These are phyloP conservation scores for Adelosebastes latens DNA, from an alignment of 2,797 vertebrate species.

Conservation along the genomic window DNA sequence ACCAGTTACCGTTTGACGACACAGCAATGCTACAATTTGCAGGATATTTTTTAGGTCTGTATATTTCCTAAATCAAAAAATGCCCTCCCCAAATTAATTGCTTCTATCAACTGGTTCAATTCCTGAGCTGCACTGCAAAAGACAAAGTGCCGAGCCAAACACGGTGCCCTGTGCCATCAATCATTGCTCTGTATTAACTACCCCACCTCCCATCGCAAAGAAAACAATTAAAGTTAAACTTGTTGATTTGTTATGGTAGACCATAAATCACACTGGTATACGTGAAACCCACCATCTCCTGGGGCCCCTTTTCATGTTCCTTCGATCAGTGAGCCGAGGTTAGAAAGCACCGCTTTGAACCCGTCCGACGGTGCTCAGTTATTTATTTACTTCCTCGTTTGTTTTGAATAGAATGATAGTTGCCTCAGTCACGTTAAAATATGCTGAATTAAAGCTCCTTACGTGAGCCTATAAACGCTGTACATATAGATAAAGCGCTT, in stretches of 20 bases:
- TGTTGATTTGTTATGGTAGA: conserved; percentile 84
- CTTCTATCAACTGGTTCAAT: conserved; percentile 83
- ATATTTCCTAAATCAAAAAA: conserved; percentile 65
- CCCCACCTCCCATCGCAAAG: conserved; percentile 80
- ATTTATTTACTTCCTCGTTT: conserved; percentile 60
- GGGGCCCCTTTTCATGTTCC: conserved; percentile 66
- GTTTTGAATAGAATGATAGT: conserved; percentile 48
- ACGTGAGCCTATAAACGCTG: conserved; percentile 29
- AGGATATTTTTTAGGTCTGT: conserved; percentile 52
- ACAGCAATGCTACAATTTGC: conserved; percentile 24
- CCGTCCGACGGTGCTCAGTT: conserved; percentile 16
- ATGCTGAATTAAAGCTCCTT: conserved; percentile 46
- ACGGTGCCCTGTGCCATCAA: conserved; percentile 79
- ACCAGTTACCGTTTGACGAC: neutral
- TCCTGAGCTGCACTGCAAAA: conserved; percentile 78
- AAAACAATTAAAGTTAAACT: conserved; percentile 88
- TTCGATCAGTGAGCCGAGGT: conserved; percentile 66
- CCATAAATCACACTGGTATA: conserved; percentile 82
- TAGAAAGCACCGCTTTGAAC: conserved; percentile 71
- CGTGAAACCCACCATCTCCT: conserved; percentile 78
- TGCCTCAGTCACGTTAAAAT: conserved; percentile 29
- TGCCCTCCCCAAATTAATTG: conserved; percentile 77
- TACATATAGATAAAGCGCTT: conserved; percentile 41
- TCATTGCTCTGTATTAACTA: conserved; percentile 82
- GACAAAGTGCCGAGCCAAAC: conserved; percentile 84